These are phyloP conservation scores for Keiferia lycopersicella DNA, from an alignment of 2,888 invertebrate species.

Conservation along the genomic window DNA sequence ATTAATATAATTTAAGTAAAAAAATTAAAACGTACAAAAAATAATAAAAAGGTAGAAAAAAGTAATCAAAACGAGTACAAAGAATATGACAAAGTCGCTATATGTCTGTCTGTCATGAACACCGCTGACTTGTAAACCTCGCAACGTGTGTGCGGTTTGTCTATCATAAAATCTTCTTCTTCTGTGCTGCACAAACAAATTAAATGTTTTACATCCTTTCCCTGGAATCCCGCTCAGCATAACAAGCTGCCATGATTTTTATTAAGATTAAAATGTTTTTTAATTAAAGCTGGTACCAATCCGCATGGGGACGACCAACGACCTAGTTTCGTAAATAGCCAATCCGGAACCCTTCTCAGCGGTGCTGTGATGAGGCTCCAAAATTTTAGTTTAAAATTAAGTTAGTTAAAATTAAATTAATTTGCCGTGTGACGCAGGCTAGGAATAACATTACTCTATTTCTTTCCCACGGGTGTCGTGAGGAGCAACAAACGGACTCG, in stretches of 20 bases:
- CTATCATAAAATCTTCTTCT: not conserved
- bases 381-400: not conserved
- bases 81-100: no score
- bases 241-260: constrained; percentile 25
- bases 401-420: not conserved
- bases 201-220: constrained; percentile 36
- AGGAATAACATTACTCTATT: no score
- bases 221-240: constrained; percentile 22
- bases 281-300: constrained; percentile 26
- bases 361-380: not conserved
- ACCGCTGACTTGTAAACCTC: no score
- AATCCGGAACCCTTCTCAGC: constrained; percentile 1
- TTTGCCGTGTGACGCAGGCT: no score
- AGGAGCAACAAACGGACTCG: no score
- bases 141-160: no score
- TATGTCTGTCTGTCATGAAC: no score
- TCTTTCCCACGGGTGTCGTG: no score
- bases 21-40: no score
- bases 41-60: no score
- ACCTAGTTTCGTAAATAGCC: constrained; percentile 26
- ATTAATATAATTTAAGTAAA: no score
- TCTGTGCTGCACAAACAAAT: constrained; percentile 16
- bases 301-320: constrained; percentile 23
- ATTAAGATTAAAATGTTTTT: constrained; percentile 29
- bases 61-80: no score